Evolutionary conservation across 2,113 vertebrate genomes (phyloP).

Genomic region (Pseudonaja textilis): DNA sequence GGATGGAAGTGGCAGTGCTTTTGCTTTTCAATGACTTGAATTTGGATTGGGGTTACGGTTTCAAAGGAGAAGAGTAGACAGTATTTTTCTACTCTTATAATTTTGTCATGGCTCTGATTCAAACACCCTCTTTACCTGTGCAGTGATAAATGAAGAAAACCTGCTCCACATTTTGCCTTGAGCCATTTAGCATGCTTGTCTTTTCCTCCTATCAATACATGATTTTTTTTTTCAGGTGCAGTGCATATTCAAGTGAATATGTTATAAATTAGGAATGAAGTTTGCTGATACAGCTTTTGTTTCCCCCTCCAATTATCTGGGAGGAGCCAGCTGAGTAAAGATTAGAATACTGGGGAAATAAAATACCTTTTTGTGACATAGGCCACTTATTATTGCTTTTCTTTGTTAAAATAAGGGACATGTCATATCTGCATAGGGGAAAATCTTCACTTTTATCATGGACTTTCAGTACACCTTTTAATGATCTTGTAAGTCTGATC

Average conservation of each 20-base stretch:
- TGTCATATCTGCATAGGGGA: conserved; percentile 13
- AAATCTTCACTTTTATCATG: conserved; percentile 32
- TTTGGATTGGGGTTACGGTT: not conserved
- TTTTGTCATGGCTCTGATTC: not conserved
- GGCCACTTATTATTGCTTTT: conserved; percentile 22
- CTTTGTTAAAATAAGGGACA: not conserved
- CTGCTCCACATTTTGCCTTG: not conserved
- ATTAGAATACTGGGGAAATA: conserved; percentile 7
- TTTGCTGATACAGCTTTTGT: conserved; percentile 9
- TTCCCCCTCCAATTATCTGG: not conserved
- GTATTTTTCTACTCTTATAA: not conserved
- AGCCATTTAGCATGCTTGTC: conserved; percentile 24
- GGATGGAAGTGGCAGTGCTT: not conserved
- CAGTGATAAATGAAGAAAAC: not conserved
- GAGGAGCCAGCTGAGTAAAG: not conserved
- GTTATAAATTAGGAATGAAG: not conserved
- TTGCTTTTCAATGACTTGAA: not conserved
- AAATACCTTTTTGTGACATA: not conserved
- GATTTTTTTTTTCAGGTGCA: not conserved
- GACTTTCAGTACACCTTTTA: conserved; percentile 16
- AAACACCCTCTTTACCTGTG: not conserved
- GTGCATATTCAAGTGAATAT: not conserved
- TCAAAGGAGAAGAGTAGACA: not conserved
- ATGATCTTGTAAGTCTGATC: conserved; percentile 29
- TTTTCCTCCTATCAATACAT: conserved; percentile 15